Percentiles rank a stretch among this genome's conserved stretches.
Conservation (phyloP, 2,888 invertebrate species). For the Byasa hedistus region DNA sequence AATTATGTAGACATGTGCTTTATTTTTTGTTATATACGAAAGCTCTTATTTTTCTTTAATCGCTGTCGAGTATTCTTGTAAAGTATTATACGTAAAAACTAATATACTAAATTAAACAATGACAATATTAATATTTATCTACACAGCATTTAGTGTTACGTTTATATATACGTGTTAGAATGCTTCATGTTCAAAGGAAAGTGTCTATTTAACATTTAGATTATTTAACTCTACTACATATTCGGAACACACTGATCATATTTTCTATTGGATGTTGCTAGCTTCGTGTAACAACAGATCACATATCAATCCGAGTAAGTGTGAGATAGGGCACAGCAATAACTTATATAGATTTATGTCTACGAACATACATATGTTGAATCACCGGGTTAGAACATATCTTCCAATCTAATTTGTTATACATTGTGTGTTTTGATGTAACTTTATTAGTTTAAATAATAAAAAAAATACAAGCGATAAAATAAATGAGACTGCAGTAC, state of each 20-base stretch:
- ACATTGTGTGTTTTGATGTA: conserved; percentile 76
- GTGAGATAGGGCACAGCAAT: conserved; percentile 44
- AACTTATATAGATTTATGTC: conserved; percentile 40
- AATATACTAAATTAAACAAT: conserved; percentile 66
- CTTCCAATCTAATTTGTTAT: conserved; percentile 74
- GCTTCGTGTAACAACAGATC: conserved; percentile 22
- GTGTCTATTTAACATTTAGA: conserved; percentile 55
- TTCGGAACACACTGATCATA: conserved; percentile 40
- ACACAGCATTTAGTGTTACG: conserved; percentile 68
- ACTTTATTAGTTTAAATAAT: conserved; percentile 68
- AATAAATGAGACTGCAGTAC: conserved; percentile 77
- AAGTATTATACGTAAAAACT: conserved; percentile 68
- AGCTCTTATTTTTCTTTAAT: conserved; percentile 55
- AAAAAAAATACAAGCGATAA: conserved; percentile 65
- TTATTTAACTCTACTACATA: conserved; percentile 53
- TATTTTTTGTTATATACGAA: conserved; percentile 43
- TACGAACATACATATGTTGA: conserved; percentile 49
- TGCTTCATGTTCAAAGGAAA: conserved; percentile 62
- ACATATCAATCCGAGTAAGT: conserved; percentile 41
- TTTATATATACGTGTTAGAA: conserved; percentile 65
- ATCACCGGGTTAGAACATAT: conserved; percentile 65
- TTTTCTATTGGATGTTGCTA: conserved; percentile 40
- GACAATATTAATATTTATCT: conserved; percentile 78
- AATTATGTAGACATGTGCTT: conserved; percentile 46
- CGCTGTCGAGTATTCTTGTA: conserved; percentile 66